Evolutionary conservation across 2,113 vertebrate species (phyloP).

Genomic region (Todiramphus chloris): DNA sequence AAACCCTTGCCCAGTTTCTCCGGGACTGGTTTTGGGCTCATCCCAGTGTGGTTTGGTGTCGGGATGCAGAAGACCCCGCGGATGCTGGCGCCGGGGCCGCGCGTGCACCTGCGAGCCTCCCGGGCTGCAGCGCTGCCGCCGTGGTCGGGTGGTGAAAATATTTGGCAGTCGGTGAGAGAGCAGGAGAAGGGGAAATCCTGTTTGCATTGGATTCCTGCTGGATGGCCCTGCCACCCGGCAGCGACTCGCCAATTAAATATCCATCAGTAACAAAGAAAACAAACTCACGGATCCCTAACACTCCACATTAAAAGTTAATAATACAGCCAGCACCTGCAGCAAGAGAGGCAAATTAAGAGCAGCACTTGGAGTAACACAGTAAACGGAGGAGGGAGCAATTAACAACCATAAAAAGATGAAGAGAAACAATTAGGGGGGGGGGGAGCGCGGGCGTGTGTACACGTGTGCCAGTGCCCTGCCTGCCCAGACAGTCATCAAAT

Average conservation of each 20-base stretch:
- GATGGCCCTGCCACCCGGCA: background rate
- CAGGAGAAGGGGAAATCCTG: background rate
- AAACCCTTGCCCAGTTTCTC: background rate
- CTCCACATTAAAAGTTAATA: slow-evolving; percentile 66
- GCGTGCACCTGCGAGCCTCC: background rate
- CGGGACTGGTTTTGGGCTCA: rapidly evolving
- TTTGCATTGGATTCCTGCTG: background rate
- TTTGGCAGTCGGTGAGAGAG: background rate
- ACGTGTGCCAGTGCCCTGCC: background rate
- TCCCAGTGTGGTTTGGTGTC: rapidly evolving
- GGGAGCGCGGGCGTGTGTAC: background rate
- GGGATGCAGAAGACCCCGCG: background rate
- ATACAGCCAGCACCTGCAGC: slow-evolving; percentile 72
- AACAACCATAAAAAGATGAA: slow-evolving; percentile 55
- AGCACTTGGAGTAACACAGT: slow-evolving; percentile 63
- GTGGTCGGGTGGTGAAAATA: background rate
- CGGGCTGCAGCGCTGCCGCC: rapidly evolving
- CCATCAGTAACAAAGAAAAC: slow-evolving; percentile 59
- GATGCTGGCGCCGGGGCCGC: background rate
- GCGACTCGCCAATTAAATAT: slow-evolving; percentile 64
- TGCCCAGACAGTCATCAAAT: background rate
- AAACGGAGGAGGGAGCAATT: slow-evolving; percentile 74
- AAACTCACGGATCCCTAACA: slow-evolving; percentile 14
- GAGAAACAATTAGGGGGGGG: slow-evolving; percentile 11
- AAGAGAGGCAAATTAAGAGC: slow-evolving; percentile 62